Percentiles rank a stretch among this genome's conserved stretches.
Evolutionary conservation across 2,797 vertebrate genomes (phyloP).

Genomic region (Allochrocebus solatus): DNA sequence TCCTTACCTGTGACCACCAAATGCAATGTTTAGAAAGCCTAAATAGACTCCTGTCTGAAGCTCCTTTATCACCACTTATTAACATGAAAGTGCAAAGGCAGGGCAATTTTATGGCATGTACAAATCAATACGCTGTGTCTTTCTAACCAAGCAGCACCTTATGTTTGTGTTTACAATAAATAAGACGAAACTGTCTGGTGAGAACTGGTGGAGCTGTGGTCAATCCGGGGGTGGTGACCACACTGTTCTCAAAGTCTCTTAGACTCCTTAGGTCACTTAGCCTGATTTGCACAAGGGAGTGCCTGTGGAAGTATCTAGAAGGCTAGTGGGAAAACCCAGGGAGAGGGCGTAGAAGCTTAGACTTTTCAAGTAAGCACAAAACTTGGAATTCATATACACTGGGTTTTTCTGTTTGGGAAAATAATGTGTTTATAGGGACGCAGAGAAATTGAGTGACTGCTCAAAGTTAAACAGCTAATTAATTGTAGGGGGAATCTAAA

Average conservation of each 20-base stretch:
- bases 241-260: neutral
- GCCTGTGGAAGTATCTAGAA: neutral
- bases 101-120: neutral
- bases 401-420: neutral
- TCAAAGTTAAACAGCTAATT: neutral
- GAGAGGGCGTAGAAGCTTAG: neutral
- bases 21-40: neutral
- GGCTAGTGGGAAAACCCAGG: neutral
- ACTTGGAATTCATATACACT: neutral
- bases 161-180: neutral
- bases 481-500: too few species aligned
- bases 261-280: too few species aligned
- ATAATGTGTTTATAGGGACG: neutral
- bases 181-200: neutral
- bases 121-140: neutral
- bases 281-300: neutral
- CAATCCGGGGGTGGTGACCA: accelerated
- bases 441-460: neutral
- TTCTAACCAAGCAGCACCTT: neutral
- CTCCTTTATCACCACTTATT: neutral
- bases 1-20: neutral
- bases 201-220: neutral
- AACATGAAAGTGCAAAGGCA: neutral
- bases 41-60: neutral
- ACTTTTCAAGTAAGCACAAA: neutral